Evolutionary conservation across 2,113 vertebrate species (phyloP).

Genomic region (Hystrix cristata): DNA sequence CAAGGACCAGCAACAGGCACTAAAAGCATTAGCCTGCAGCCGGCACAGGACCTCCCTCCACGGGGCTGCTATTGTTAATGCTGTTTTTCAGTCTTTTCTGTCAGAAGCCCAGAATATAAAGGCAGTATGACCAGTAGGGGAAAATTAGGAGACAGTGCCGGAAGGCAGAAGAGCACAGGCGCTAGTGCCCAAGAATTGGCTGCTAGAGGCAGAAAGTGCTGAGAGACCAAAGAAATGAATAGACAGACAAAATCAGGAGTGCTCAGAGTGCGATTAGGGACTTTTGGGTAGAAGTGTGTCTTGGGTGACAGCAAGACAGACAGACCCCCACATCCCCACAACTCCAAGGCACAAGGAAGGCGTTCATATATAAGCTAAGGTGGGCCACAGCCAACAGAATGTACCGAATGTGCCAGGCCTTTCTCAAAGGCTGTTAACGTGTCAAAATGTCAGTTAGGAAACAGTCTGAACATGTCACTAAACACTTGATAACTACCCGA

Average conservation of each 20-base stretch:
- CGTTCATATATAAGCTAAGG: background rate
- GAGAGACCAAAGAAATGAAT: background rate
- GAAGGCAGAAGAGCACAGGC: background rate
- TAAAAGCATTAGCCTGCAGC: background rate
- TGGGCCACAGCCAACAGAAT: background rate
- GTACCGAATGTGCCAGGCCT: background rate
- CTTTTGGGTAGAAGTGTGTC: background rate
- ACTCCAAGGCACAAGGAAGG: background rate
- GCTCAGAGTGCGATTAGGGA: background rate
- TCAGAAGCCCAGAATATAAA: background rate
- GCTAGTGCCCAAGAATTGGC: background rate
- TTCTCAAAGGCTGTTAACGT: background rate
- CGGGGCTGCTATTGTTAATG: background rate
- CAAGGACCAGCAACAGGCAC: background rate
- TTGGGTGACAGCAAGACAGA: background rate
- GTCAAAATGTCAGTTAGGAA: background rate
- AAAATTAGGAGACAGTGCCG: background rate
- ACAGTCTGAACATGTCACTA: background rate
- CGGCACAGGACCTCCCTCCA: background rate
- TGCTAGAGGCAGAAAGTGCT: background rate
- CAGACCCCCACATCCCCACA: background rate
- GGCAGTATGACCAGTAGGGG: background rate
- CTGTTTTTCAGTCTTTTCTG: background rate
- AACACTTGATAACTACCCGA: background rate
- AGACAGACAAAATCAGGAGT: background rate